Base-by-base conservation (phyloP, 2,113 vertebrate genomes). In the Hypomesus transpacificus region DNA sequence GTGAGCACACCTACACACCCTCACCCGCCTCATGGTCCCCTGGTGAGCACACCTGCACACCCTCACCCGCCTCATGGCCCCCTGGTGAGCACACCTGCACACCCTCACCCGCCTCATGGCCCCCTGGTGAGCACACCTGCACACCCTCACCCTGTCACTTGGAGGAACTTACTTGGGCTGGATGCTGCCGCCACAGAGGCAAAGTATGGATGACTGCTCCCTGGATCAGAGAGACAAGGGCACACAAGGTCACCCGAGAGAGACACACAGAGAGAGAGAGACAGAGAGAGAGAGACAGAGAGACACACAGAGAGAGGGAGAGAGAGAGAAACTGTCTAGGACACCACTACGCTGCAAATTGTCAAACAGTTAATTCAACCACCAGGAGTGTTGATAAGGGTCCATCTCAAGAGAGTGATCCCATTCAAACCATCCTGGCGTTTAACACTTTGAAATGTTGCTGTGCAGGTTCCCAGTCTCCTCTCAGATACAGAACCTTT, bases 141-240 rank as follows among this genome's bases (percentile, higher is more conserved):
- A 82, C 74, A 77, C 71, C 70, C 59, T 26, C 4, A 68, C 59
- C 79, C 62, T 56, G 8, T 56, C 74, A 66, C 14, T 64, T 66
- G 68, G 75, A 70, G 81, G 57, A 73, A 96, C 95, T 95, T 94
- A 96, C 95, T 94, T 89, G 94, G 89, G 75, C 78, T 86, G 62
- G 88, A 72, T 71, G 91, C 89, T 74, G 93, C 90, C 69, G 84
- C 86, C 79, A 93, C 86, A 59, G 93, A 92, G 80, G 92, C 87
- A 17, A 94, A 93, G 4, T 93, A 95, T 56, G 94, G 95, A 76
- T 95, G 94, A 83, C 92, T 84, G 70, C 85, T 93, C 87, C 93
- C 95, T 92, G 75, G 78, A 90, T 85, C 75, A 81, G 84, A 85
- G 72, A 86, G 82, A 84, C 74, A 88, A 71, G 83, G 65, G 39